A percentile compares a stretch with the other conserved stretches of the same genome.
Evolutionary conservation across 2,113 vertebrate species (phyloP).

Genomic region (Tachuris rubrigastra): DNA sequence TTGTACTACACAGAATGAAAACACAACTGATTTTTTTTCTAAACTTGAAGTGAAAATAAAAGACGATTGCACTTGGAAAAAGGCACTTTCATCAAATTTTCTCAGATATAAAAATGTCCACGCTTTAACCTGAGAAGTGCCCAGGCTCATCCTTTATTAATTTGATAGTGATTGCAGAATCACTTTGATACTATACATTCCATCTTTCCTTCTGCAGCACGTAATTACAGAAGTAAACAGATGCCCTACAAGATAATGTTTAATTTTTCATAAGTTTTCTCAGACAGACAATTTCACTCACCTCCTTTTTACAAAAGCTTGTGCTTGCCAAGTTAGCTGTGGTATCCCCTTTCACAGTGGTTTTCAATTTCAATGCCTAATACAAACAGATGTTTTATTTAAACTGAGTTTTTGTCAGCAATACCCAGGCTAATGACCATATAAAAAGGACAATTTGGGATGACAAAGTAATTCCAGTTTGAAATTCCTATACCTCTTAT

Average conservation of each 20-base stretch:
- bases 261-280: background rate
- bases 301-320: conserved; percentile 93
- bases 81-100: background rate
- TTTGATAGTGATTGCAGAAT: background rate
- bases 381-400: conserved; percentile 44
- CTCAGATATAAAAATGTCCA: background rate
- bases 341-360: conserved; percentile 91
- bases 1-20: background rate
- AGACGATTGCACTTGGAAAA: background rate
- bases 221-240: background rate
- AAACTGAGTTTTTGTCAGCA: background rate
- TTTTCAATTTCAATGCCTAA: conserved; percentile 96
- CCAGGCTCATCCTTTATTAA: background rate
- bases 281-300: conserved; percentile 61
- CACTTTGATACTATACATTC: background rate
- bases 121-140: background rate
- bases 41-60: background rate
- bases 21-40: background rate
- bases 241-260: background rate
- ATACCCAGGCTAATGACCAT: background rate
- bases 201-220: background rate
- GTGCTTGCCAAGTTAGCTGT: conserved; percentile 87
- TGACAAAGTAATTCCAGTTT: background rate
- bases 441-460: background rate
- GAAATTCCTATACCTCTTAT: background rate